Evolutionary conservation across 2,113 vertebrate species (phyloP).

Genomic region (Tichodroma muraria): DNA sequence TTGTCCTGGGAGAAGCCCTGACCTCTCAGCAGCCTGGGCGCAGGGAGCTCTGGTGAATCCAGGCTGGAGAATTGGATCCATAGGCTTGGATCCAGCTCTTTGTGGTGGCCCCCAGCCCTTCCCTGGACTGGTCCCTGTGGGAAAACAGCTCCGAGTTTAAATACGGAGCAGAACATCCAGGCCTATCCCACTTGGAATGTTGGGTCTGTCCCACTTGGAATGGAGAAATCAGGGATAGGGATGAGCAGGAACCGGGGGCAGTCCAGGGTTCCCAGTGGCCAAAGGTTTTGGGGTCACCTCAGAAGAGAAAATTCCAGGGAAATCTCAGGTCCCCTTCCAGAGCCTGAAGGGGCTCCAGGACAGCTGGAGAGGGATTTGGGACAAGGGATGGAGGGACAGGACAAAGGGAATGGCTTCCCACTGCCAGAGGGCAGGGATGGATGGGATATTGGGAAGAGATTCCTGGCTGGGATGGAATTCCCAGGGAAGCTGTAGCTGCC

Average conservation of each 20-base stretch:
- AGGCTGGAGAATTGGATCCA: neutral
- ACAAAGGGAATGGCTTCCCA: neutral
- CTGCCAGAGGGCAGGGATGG: neutral
- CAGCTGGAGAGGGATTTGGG: neutral
- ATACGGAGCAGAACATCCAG: neutral
- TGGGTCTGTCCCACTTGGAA: neutral
- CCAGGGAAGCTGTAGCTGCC: neutral
- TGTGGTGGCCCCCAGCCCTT: neutral
- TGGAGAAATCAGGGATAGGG: neutral
- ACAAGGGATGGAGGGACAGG: neutral
- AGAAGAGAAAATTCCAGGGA: neutral
- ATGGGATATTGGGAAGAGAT: neutral
- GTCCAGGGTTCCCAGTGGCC: neutral
- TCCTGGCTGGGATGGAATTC: neutral
- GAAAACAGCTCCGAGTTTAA: neutral
- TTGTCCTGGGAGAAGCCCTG: neutral
- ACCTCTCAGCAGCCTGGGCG: neutral
- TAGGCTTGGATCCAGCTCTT: neutral
- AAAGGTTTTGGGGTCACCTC: neutral
- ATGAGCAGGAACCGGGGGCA: neutral
- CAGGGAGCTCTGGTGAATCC: neutral
- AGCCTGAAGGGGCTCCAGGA: neutral
- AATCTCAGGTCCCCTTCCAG: fast-evolving
- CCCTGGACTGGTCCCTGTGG: neutral
- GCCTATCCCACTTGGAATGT: neutral